These are phyloP conservation scores for Mohoua ochrocephala DNA, from an alignment of 2,113 vertebrate genomes.

Conservation along the genomic window DNA sequence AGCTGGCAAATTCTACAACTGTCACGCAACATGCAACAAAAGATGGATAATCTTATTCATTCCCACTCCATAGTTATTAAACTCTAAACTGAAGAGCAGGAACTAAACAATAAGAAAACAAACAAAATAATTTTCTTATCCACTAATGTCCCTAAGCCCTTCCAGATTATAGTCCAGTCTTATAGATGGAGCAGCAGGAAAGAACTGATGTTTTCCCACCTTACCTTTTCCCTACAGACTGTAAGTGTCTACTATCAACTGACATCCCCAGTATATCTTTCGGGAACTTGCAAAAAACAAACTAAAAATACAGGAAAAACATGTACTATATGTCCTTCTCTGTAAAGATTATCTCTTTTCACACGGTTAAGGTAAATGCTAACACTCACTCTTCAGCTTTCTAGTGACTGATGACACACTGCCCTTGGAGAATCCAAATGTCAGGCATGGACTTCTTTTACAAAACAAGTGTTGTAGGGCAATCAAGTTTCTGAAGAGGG, in stretches of 20 bases:
- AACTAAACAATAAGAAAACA: background rate
- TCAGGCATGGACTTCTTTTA: background rate
- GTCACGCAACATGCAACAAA: background rate
- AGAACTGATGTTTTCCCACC: background rate
- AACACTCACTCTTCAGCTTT: background rate
- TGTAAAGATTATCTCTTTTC: background rate
- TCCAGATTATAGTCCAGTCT: background rate
- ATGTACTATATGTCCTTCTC: background rate
- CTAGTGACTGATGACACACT: background rate
- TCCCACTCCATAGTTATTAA: background rate
- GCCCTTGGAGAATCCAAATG: background rate
- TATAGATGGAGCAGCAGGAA: background rate
- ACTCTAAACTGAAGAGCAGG: background rate
- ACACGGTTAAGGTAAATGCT: background rate
- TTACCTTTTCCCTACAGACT: background rate
- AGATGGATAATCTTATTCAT: background rate
- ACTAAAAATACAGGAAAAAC: background rate
- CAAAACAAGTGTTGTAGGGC: rapidly evolving
- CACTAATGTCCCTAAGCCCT: background rate
- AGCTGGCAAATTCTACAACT: background rate
- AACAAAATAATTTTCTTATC: background rate
- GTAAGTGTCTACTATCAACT: background rate
- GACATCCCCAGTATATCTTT: rapidly evolving
- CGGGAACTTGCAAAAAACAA: background rate
- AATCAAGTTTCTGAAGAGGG: background rate